Evolutionary conservation across 2,888 invertebrate genomes (phyloP).

Genomic region (Koerneria pararmatus): DNA sequence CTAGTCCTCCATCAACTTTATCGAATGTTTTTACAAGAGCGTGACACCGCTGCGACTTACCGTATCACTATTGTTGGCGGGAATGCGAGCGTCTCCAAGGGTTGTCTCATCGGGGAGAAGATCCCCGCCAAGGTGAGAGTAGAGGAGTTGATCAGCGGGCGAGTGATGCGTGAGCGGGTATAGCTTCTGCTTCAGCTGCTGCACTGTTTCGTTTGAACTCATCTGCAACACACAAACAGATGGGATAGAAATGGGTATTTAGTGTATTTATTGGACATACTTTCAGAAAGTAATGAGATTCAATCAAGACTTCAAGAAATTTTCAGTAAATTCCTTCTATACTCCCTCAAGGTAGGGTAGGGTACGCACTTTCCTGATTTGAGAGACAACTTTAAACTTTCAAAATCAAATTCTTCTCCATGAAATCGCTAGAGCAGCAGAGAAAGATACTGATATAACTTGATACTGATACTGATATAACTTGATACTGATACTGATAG

Average conservation of each 20-base stretch:
- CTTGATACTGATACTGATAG: no score
- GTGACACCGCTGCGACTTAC: no score
- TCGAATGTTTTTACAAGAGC: no score
- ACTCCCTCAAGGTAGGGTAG: no score
- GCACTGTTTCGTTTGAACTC: slow-evolving; percentile 38
- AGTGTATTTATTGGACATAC: slow-evolving; percentile 25
- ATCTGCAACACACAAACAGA: slow-evolving; percentile 34
- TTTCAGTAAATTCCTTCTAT: background rate
- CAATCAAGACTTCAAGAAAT: background rate
- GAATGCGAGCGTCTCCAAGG: slow-evolving; percentile 39
- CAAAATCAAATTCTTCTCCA: no score
- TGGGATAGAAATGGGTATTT: no score
- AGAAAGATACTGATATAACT: no score
- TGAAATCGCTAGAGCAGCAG: no score
- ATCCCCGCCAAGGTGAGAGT: slow-evolving; percentile 29
- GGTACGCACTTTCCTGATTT: no score
- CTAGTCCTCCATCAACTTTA: no score
- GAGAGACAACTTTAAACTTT: no score
- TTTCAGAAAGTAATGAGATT: slow-evolving; percentile 24
- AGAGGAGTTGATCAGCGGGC: slow-evolving; percentile 38
- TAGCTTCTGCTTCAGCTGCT: slow-evolving; percentile 47
- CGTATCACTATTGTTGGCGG: slow-evolving; percentile 45
- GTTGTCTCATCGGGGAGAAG: slow-evolving; percentile 41
- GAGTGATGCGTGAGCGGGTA: slow-evolving; percentile 35
- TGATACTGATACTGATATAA: no score